These are phyloP conservation scores for Apamea sordens DNA, from an alignment of 2,888 invertebrate species.

Conservation along the genomic window DNA sequence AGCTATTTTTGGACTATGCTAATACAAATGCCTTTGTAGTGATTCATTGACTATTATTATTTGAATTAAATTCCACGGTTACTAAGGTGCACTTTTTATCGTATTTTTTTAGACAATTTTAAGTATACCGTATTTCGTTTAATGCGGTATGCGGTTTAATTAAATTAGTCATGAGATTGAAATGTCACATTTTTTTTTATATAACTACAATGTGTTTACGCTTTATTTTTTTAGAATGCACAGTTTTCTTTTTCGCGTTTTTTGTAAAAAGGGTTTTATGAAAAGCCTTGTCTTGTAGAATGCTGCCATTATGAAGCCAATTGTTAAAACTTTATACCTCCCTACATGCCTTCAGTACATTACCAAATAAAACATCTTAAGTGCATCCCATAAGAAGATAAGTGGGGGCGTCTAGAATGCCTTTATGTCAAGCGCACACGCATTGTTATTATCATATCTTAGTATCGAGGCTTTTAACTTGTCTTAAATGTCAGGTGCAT, in stretches of 20 bases:
- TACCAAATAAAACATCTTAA: constrained; percentile 20
- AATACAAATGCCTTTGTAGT: constrained; percentile 55
- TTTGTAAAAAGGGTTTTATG: not conserved
- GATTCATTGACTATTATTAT: constrained; percentile 43
- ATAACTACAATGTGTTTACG: not conserved
- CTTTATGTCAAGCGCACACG: constrained; percentile 31
- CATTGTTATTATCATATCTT: constrained; percentile 36
- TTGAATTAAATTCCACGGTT: not conserved
- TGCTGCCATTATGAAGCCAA: not conserved
- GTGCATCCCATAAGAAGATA: constrained; percentile 33
- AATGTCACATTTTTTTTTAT: not conserved
- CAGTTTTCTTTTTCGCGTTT: not conserved
- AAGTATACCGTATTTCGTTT: not conserved
- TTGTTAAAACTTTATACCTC: not conserved
- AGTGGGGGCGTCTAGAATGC: constrained; percentile 58
- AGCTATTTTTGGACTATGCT: constrained; percentile 66
- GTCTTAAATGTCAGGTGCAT: constrained; percentile 14
- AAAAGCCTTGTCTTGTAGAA: not conserved
- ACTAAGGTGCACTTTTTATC: not conserved
- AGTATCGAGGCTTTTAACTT: constrained; percentile 31
- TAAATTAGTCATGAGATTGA: not conserved
- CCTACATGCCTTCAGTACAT: not conserved
- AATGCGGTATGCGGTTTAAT: not conserved
- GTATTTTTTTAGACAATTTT: not conserved
- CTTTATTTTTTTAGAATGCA: not conserved